Evolutionary conservation across 2,113 vertebrate genomes (phyloP).

Genomic region (Chlorodrepanis virens): DNA sequence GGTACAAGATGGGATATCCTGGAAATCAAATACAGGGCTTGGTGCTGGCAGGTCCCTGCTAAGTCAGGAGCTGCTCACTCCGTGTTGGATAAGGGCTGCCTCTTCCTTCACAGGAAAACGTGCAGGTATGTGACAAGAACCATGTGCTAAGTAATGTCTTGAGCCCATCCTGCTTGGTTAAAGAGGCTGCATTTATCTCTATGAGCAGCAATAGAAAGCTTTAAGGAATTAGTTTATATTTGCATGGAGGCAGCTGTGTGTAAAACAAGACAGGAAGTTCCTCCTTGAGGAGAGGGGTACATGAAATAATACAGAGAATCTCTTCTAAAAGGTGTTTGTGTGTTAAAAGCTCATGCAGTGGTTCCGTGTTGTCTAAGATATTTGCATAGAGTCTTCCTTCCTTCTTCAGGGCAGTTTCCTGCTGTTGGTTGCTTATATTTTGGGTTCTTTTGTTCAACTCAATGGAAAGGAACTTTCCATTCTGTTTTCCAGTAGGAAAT

Average conservation of each 20-base stretch:
- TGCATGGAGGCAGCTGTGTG: neutral
- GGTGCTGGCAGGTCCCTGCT: neutral
- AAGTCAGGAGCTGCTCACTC: neutral
- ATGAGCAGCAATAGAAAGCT: neutral
- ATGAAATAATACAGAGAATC: neutral
- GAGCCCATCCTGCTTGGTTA: neutral
- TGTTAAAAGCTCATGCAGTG: neutral
- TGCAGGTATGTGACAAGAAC: neutral
- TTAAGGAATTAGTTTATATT: neutral
- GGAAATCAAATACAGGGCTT: neutral
- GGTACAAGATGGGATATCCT: neutral
- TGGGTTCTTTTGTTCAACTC: neutral
- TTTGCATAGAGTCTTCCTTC: neutral
- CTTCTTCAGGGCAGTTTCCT: neutral
- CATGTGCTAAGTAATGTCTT: neutral
- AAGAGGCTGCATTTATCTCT: neutral
- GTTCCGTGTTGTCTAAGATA: neutral
- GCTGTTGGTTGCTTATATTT: neutral
- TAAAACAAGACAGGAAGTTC: neutral
- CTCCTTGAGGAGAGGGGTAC: neutral
- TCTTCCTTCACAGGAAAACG: neutral
- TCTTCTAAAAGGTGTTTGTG: neutral
- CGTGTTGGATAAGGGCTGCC: neutral
- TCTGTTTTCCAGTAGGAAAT: too few species aligned
- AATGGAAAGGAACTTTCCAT: neutral